A percentile compares a stretch with the other conserved stretches of the same genome.
These are phyloP conservation scores for Bubo blakistoni DNA, from an alignment of 2,113 vertebrate species.

Conservation along the genomic window DNA sequence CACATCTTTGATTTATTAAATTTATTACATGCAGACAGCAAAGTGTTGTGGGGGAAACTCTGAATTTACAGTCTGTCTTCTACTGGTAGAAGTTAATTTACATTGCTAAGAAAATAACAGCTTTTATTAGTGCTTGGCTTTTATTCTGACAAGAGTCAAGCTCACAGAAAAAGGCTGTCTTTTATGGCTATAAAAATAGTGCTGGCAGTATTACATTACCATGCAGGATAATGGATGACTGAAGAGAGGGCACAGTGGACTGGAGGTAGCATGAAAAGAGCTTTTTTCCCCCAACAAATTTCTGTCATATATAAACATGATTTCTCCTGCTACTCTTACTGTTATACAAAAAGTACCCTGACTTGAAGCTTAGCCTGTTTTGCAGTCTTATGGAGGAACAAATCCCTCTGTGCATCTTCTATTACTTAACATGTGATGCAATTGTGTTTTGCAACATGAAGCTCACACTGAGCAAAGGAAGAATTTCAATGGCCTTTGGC, in stretches of 20 bases:
- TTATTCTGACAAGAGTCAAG: not conserved
- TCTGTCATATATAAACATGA: not conserved
- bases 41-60: not conserved
- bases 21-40: not conserved
- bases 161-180: not conserved
- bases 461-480: not conserved
- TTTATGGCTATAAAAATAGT: not conserved
- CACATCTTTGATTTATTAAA: not conserved
- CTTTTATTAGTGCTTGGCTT: not conserved
- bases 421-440: slow-evolving; percentile 17
- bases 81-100: not conserved
- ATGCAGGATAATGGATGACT: not conserved
- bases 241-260: not conserved
- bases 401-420: slow-evolving; percentile 4
- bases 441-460: slow-evolving; percentile 17
- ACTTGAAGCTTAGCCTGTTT: not conserved
- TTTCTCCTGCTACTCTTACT: not conserved
- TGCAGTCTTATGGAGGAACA: not conserved
- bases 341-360: not conserved
- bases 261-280: not conserved
- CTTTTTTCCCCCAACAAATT: not conserved
- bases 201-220: not conserved
- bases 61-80: not conserved
- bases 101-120: not conserved
- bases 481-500: slow-evolving; percentile 17